Percentiles rank a stretch among this genome's conserved stretches.
Evolutionary conservation across 2,888 invertebrate species (phyloP).

Genomic region (Hypomecis punctinalis): DNA sequence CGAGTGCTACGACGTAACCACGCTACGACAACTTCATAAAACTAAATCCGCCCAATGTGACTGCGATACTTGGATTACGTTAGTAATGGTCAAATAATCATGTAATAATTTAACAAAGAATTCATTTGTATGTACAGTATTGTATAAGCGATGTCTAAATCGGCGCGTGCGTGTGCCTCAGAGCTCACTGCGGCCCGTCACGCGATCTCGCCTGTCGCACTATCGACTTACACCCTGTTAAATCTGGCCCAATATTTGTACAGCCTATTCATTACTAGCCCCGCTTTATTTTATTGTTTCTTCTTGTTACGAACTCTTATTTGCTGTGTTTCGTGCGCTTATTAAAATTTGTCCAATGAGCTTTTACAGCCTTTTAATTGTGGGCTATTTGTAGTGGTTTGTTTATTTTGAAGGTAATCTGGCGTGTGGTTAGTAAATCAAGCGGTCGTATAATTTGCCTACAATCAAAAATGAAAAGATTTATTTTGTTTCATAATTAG

Average conservation of each 20-base stretch:
- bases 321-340: constrained; percentile 57
- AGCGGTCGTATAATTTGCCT: constrained; percentile 1
- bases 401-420: constrained; percentile 43
- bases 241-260: constrained; percentile 82
- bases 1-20: constrained; percentile 11
- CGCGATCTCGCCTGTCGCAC: constrained; percentile 78
- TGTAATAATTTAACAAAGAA: constrained; percentile 57
- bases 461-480: neutral
- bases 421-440: constrained; percentile 8
- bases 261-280: constrained; percentile 76
- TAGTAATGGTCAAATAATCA: constrained; percentile 27
- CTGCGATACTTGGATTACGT: constrained; percentile 18
- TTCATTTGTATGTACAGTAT: constrained; percentile 59
- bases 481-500: neutral
- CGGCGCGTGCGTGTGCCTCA: constrained; percentile 5
- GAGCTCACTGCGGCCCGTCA: constrained; percentile 58
- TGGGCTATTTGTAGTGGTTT: constrained; percentile 48
- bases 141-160: constrained; percentile 73
- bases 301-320: constrained; percentile 59
- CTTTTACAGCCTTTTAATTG: constrained; percentile 54
- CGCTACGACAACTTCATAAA: constrained; percentile 12
- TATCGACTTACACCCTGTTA: constrained; percentile 83
- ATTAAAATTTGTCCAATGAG: constrained; percentile 67
- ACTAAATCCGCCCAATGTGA: neutral
- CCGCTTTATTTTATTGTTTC: constrained; percentile 76